A percentile compares a stretch with the other conserved stretches of the same genome.
Conservation (phyloP, 2,113 vertebrate genomes). For the Oncorhynchus keta region DNA sequence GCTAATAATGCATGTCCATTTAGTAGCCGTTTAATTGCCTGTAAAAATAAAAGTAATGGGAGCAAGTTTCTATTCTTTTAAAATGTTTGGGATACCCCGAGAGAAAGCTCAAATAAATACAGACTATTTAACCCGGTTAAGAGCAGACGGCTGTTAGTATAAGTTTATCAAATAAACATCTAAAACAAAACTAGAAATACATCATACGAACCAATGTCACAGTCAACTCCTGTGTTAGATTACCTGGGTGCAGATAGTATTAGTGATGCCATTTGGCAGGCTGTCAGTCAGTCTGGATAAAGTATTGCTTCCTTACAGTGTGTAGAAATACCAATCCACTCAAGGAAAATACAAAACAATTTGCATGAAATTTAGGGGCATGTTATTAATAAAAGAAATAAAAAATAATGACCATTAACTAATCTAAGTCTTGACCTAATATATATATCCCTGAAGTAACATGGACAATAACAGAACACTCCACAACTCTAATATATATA, state of each 20-base stretch:
- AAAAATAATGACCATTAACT: neutral
- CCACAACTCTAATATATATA: neutral
- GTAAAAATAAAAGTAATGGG: neutral
- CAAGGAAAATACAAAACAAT: neutral
- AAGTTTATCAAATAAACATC: constrained; percentile 18
- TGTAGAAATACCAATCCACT: no score
- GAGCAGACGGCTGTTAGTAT: neutral
- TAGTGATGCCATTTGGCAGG: neutral
- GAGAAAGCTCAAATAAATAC: neutral
- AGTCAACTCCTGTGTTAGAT: neutral
- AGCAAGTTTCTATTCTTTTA: neutral
- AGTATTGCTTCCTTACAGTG: neutral
- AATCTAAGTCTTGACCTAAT: neutral
- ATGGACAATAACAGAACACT: constrained; percentile 24
- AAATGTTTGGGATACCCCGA: neutral
- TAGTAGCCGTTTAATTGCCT: neutral
- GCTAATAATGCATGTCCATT: constrained; percentile 11
- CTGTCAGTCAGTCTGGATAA: neutral
- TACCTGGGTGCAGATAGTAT: neutral
- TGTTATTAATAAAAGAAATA: neutral
- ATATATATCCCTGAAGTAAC: neutral
- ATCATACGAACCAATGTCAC: neutral
- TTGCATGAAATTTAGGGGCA: neutral
- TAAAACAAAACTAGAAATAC: neutral
- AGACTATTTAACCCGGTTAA: neutral